Base-by-base conservation (phyloP, 64 coral and sea anemone species). In the Stylophora pistillata region DNA sequence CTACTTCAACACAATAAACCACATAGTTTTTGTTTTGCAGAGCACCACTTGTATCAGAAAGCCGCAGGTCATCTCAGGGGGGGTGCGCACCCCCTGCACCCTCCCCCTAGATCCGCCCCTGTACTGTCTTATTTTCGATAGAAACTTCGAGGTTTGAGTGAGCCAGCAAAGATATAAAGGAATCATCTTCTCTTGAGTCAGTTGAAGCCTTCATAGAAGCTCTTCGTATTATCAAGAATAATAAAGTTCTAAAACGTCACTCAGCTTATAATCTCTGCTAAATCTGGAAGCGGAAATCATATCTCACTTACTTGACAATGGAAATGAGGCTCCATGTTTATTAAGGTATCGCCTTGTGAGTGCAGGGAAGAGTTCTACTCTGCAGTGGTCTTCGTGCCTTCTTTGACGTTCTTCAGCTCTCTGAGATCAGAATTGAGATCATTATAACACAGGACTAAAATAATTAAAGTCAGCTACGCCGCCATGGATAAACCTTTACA, bases 241-340 rank as follows among this genome's bases (percentile, higher is more conserved):
- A 7, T 7, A 47, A n/a, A 47, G 37, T 47, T 47, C 37, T 47
- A 47, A 47, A 23, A 20, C 0, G 17, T 64, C 20, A 21, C 4
- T 23, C 20, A 23, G 16, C 0, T 20, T 20, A 64, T 17, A 64
- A 64, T 1, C 23, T 64, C 23, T 64, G 20, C 17, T n/a, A 1
- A 4, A 20, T n/a, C 63, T 3, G 25, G 0, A 15, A 54, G 41
- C 6, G 10, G 18, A 25, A 53, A 53, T 2, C 15, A 56, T 13
- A 9, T 41, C 4, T 37, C 9, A 21, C 32, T 41, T 47, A 84
- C 80, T 63, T 47, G 80, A 84, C 80, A 70, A 53, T 9, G 80
- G 80, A 84, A 84, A 84, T 13, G 61, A 68, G 21, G 23, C 61
- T 53, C 80, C 80, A 37, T 84, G 32, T 27, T 84, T 84, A 23